These are phyloP conservation scores for Musca vetustissima DNA, from an alignment of 1,140 invertebrate genomes.

Conservation along the genomic window DNA sequence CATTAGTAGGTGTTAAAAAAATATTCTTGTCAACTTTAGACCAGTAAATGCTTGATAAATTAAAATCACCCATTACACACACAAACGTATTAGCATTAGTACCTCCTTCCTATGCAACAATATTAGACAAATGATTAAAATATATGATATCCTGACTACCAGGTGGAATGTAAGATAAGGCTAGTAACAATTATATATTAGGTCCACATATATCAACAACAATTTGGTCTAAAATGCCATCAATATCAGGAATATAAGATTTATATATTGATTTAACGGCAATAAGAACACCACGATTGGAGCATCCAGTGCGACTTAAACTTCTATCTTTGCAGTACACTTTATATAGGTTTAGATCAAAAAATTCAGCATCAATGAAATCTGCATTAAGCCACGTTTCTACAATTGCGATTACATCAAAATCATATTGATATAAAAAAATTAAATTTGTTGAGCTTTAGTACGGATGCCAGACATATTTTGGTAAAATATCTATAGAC, in stretches of 20 bases:
- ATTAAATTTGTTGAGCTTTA: background rate
- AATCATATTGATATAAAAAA: background rate
- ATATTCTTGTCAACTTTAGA: no score
- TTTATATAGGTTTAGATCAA: background rate
- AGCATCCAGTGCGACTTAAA: background rate
- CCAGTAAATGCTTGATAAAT: no score
- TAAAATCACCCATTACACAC: no score
- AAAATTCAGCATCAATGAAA: background rate
- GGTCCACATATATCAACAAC: background rate
- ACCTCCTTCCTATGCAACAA: no score
- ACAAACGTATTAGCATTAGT: no score
- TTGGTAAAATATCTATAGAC: background rate
- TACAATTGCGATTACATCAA: background rate
- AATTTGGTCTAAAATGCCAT: background rate
- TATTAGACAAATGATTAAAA: no score
- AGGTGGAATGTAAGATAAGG: no score
- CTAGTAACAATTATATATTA: no score
- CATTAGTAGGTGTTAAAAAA: no score
- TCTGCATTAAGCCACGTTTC: background rate
- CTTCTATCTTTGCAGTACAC: background rate
- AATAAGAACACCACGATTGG: background rate
- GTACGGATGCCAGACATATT: background rate
- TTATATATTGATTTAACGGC: background rate
- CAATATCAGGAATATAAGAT: background rate
- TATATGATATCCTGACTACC: no score